Percentiles rank a stretch among this genome's conserved stretches.
Evolutionary conservation across 2,113 vertebrate genomes (phyloP).

Genomic region (Taxidea taxus): DNA sequence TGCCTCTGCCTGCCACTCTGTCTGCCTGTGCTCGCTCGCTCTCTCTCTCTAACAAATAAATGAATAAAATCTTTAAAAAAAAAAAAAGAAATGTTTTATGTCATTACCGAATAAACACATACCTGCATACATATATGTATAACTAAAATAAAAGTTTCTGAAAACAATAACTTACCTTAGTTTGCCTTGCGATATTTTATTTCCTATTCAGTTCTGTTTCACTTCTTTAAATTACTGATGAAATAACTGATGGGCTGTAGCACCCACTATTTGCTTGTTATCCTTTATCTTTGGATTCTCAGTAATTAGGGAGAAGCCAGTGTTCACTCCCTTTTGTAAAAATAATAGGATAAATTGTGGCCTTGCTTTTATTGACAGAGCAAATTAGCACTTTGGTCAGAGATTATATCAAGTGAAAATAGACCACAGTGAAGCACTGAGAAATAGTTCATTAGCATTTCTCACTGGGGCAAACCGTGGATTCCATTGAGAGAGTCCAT

Average conservation of each 20-base stretch:
- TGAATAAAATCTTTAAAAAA: no score
- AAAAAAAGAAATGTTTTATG: constrained; percentile 17
- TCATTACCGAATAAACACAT: neutral
- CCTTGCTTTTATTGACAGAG: neutral
- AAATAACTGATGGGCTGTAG: constrained; percentile 33
- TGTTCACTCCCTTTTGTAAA: neutral
- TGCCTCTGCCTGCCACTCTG: no score
- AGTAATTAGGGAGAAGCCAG: neutral
- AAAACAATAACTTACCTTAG: constrained; percentile 13
- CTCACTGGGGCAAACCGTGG: neutral
- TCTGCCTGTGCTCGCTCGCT: no score
- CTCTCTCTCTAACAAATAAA: no score
- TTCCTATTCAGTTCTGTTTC: constrained; percentile 9
- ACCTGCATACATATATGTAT: neutral
- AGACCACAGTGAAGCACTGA: neutral
- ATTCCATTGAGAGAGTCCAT: neutral
- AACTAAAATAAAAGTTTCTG: constrained; percentile 38
- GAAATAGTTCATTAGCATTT: neutral
- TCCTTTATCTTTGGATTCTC: neutral
- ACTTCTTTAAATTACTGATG: neutral
- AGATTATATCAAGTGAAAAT: neutral
- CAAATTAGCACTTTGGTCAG: neutral
- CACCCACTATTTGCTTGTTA: neutral
- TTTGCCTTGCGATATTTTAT: neutral
- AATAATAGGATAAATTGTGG: neutral